Evolutionary conservation across 2,797 vertebrate genomes (phyloP).

Genomic region (Pantherophis vulpinus): DNA sequence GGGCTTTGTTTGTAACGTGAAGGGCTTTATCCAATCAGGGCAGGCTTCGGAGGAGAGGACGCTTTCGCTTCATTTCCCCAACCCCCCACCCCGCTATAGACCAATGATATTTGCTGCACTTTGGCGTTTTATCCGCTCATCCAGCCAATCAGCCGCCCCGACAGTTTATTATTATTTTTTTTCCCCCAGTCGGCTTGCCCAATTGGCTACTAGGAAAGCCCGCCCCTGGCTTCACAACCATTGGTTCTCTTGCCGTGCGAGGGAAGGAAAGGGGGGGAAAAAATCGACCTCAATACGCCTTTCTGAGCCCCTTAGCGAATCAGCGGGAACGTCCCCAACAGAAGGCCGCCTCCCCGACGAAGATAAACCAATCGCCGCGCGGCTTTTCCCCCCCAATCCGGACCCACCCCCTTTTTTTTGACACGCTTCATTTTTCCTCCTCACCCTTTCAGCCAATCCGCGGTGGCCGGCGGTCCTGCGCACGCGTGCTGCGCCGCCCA

Average conservation of each 20-base stretch:
- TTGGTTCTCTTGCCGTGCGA: not conserved
- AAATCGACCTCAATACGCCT: not conserved
- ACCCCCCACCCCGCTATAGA: not conserved
- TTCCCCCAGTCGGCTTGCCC: not conserved
- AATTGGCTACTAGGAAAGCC: not conserved
- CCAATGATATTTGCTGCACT: not conserved
- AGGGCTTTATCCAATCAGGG: not conserved
- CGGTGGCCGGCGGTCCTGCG: slow-evolving; percentile 2
- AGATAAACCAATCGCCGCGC: not conserved
- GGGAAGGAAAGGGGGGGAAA: not conserved
- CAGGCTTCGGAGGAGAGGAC: not conserved
- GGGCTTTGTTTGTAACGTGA: not conserved
- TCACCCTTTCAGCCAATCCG: not conserved
- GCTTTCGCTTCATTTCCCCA: not conserved
- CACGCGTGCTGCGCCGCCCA: slow-evolving; percentile 31
- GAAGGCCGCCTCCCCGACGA: not conserved
- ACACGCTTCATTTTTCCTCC: not conserved
- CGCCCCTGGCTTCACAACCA: not conserved
- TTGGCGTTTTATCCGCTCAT: not conserved
- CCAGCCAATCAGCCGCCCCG: not conserved
- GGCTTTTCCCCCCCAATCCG: not conserved
- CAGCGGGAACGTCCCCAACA: not conserved
- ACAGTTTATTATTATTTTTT: not conserved
- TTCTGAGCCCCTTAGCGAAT: not conserved
- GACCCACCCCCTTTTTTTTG: not conserved